Percentiles rank a stretch among this genome's conserved stretches.
These are phyloP conservation scores for Chloebia gouldiae DNA, from an alignment of 2,113 vertebrate genomes.

Conservation along the genomic window DNA sequence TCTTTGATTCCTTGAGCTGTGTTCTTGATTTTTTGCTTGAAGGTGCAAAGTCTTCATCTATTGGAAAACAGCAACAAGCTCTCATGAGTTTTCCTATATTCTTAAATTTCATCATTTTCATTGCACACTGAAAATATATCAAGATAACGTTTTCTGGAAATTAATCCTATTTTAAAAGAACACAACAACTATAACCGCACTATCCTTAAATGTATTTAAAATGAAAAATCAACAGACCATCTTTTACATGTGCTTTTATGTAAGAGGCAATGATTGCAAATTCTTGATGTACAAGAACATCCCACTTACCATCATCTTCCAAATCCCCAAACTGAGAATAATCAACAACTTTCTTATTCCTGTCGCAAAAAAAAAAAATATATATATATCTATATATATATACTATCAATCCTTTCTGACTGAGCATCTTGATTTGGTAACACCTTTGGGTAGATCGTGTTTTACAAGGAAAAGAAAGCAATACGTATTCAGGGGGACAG, in stretches of 20 bases:
- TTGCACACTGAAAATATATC: background rate
- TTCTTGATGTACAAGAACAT: background rate
- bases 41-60: conserved; percentile 89
- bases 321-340: conserved; percentile 72
- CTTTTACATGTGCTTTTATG: background rate
- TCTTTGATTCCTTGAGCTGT: conserved; percentile 56
- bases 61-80: background rate
- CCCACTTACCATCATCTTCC: conserved; percentile 70
- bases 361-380: conserved; percentile 3
- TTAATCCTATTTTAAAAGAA: background rate
- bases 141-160: background rate
- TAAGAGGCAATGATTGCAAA: background rate
- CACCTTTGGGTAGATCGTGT: background rate
- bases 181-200: background rate
- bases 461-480: background rate
- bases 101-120: background rate
- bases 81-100: background rate
- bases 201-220: background rate
- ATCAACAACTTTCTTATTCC: conserved; percentile 71
- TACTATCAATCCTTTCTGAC: background rate
- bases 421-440: background rate
- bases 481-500: rapidly evolving
- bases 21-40: conserved; percentile 81
- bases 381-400: rapidly evolving
- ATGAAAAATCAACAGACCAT: background rate